Conservation (phyloP, 2,797 vertebrate species). For the Rhynchonycteris naso region DNA sequence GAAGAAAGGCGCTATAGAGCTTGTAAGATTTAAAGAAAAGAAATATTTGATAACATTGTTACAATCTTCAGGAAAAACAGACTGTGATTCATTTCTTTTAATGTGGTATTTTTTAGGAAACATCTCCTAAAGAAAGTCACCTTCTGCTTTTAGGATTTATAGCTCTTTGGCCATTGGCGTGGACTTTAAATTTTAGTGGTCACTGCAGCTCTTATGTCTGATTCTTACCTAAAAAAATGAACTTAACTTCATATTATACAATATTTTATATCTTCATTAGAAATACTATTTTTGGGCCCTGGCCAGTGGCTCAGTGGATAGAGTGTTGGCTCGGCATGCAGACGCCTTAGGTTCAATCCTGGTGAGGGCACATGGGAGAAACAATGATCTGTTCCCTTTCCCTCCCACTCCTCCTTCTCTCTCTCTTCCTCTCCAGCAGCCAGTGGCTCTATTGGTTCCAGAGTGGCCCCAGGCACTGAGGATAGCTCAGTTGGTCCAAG, state of each 20-base stretch:
- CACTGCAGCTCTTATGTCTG: background rate
- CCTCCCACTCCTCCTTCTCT: too few relatives aligned
- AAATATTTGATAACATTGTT: constrained; percentile 49
- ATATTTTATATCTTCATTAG: constrained; percentile 26
- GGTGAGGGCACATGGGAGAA: too few relatives aligned
- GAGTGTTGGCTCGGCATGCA: too few relatives aligned
- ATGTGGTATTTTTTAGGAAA: constrained; percentile 13
- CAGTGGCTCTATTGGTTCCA: too few relatives aligned
- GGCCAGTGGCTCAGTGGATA: too few relatives aligned
- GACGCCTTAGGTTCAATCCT: too few relatives aligned
- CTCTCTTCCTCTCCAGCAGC: too few relatives aligned
- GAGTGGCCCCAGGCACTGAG: too few relatives aligned
- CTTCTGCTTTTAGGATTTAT: background rate
- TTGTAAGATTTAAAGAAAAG: constrained; percentile 44
- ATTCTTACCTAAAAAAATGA: background rate
- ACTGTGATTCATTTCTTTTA: constrained; percentile 47
- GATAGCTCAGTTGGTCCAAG: too few relatives aligned
- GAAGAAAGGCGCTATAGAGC: constrained; percentile 53
- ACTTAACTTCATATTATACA: background rate
- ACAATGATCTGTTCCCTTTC: too few relatives aligned
- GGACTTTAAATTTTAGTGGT: background rate
- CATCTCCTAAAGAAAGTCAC: background rate
- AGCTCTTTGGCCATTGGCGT: background rate
- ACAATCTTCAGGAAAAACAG: constrained; percentile 50
- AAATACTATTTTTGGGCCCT: background rate